Conservation (phyloP, 2,888 invertebrate species). For the Pyrrhosoma nymphula region DNA sequence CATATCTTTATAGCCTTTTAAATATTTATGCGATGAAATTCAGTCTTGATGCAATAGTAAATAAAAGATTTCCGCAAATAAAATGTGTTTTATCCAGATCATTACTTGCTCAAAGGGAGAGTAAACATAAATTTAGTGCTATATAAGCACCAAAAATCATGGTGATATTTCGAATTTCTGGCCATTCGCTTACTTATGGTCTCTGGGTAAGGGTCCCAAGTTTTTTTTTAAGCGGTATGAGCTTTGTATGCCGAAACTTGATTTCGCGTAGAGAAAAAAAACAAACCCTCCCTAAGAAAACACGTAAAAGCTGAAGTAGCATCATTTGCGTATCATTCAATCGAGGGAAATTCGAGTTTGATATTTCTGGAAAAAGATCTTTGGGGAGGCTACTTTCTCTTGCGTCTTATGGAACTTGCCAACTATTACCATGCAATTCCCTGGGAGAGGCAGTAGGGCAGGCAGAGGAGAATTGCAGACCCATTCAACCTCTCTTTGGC, state of each 20-base stretch:
- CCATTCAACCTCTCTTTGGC: constrained; percentile 16
- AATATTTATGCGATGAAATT: no score
- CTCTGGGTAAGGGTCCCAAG: no score
- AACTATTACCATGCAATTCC: constrained; percentile 28
- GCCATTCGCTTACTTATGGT: no score
- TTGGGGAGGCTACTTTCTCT: neutral
- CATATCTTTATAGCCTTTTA: no score
- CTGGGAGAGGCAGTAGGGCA: neutral
- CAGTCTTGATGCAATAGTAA: no score
- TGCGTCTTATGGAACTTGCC: neutral
- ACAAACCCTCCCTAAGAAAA: neutral
- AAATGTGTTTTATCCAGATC: no score
- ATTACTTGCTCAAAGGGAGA: no score
- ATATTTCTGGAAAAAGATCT: constrained; percentile 17
- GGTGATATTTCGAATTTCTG: no score
- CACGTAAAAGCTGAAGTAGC: neutral
- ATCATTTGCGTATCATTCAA: neutral
- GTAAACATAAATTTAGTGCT: no score
- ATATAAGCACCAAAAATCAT: no score
- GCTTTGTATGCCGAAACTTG: neutral
- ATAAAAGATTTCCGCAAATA: no score
- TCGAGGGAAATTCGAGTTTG: neutral
- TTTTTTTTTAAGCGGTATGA: neutral
- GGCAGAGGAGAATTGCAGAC: neutral
- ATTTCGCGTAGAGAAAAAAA: neutral